Base-by-base conservation (phyloP, 2,113 vertebrate species). In the Tragelaphus buxtoni region DNA sequence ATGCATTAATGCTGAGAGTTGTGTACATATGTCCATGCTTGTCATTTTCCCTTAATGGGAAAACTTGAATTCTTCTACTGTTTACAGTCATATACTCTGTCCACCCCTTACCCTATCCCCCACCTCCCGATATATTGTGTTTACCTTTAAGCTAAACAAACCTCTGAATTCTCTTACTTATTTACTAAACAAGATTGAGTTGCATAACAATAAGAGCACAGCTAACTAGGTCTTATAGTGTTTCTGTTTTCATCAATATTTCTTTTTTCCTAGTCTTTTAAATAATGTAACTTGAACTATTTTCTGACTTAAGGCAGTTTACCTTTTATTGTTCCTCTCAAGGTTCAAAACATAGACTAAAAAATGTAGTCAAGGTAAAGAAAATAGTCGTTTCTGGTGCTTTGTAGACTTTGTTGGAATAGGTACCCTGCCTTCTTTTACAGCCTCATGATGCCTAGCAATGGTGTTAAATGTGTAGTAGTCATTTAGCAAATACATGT, bases 281-380 rank as follows among this genome's bases (percentile, higher is more conserved):
- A 93, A 85, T 96, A 91, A 74, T 84, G 58, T 35, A 89, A 82
- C 77, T 80, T 88, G 30, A 97, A 32, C 56, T 89, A 5, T 53
- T 95, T 91, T 82, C 56, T 95, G 83, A 65, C 49, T 93, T 97
- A 86, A 89, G 39, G 30, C 45, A 91, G 20, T 88, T 88, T 86
- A 65, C 83, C 42, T 80, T 79, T 91, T 84, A 58, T 61, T 85
- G 39, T 82, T 88, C 56, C 55, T 79, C 96, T 94, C 58, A 92
- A 61, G 18, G 3, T 86, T 79, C 58, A 90, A 92, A 94, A 58
- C 30, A 56, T 60, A 91, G 49, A 22, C 55, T 80, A 9, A 49
- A 79, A 79, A 51, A 4, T 51, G 49, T 20, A 53, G 51, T 84
- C n/a, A 85, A 51, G 60, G 88, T 39, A 49, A 61, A 56, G 32